Evolutionary conservation across 2,797 vertebrate species (phyloP).

Genomic region (Podarcis siculus): DNA sequence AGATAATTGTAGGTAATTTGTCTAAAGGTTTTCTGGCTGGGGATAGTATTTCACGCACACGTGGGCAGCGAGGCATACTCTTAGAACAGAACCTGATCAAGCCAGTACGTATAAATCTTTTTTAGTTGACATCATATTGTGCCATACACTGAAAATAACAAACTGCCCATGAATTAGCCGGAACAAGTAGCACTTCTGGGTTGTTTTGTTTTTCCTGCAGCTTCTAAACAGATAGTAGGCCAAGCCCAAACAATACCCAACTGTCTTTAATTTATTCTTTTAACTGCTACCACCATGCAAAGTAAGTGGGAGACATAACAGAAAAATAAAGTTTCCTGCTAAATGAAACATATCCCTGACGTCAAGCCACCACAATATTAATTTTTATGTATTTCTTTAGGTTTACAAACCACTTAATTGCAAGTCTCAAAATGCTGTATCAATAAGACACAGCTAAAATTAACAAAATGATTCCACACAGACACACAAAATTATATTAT

Average conservation of each 20-base stretch:
- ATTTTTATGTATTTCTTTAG: too few species aligned
- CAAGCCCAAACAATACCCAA: neutral
- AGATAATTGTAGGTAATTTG: neutral
- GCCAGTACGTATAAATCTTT: neutral
- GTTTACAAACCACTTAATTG: too few species aligned
- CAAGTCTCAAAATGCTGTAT: too few species aligned
- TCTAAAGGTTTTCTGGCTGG: neutral
- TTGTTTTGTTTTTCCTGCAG: fast-evolving
- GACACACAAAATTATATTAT: neutral
- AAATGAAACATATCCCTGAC: neutral
- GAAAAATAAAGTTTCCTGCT: constrained; percentile 37
- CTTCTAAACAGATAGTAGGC: neutral
- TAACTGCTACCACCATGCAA: constrained; percentile 37
- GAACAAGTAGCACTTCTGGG: neutral
- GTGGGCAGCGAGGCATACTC: fast-evolving
- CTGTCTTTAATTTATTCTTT: constrained; percentile 49
- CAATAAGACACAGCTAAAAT: too few species aligned
- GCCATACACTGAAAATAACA: neutral
- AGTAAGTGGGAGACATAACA: neutral
- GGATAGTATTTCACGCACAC: neutral
- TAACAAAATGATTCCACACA: too few species aligned
- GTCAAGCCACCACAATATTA: neutral
- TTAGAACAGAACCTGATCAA: neutral
- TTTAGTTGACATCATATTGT: neutral
- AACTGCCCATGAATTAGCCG: neutral